Evolutionary conservation across 2,888 invertebrate genomes (phyloP).

Genomic region (Cataglyphis livida): DNA sequence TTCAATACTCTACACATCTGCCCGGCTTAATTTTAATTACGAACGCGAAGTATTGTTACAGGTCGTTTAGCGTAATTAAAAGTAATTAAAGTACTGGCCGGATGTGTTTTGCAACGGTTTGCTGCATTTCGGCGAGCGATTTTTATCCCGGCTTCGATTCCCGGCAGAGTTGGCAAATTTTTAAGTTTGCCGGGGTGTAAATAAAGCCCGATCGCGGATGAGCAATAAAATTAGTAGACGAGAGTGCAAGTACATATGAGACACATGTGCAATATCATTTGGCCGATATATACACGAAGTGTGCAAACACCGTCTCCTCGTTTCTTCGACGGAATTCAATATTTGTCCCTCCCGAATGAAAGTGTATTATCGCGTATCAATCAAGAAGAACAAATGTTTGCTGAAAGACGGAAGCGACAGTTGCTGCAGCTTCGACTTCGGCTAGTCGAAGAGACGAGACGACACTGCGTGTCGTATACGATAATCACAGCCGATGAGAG

Average conservation of each 20-base stretch:
- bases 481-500: constrained; percentile 16
- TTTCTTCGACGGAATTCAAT: constrained; percentile 63
- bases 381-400: constrained; percentile 66
- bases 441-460: background rate
- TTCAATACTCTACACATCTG: background rate
- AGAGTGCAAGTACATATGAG: constrained; percentile 55
- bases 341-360: constrained; percentile 69
- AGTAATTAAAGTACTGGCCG: constrained; percentile 42
- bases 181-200: constrained; percentile 33
- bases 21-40: constrained; percentile 40
- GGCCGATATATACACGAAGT: constrained; percentile 34
- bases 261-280: constrained; percentile 52
- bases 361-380: constrained; percentile 70
- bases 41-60: constrained; percentile 23
- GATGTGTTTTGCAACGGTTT: background rate
- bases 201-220: constrained; percentile 55
- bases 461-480: background rate
- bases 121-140: constrained; percentile 1
- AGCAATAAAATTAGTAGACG: constrained; percentile 58
- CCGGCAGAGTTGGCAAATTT: constrained; percentile 5
- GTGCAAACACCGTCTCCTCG: constrained; percentile 62
- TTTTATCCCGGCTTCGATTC: background rate
- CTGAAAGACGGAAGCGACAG: constrained; percentile 26
- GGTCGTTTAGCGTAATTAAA: constrained; percentile 46
- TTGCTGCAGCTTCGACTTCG: constrained; percentile 15